Base-by-base conservation (phyloP, 1,140 invertebrate species). In the Phymastichus coffea region DNA sequence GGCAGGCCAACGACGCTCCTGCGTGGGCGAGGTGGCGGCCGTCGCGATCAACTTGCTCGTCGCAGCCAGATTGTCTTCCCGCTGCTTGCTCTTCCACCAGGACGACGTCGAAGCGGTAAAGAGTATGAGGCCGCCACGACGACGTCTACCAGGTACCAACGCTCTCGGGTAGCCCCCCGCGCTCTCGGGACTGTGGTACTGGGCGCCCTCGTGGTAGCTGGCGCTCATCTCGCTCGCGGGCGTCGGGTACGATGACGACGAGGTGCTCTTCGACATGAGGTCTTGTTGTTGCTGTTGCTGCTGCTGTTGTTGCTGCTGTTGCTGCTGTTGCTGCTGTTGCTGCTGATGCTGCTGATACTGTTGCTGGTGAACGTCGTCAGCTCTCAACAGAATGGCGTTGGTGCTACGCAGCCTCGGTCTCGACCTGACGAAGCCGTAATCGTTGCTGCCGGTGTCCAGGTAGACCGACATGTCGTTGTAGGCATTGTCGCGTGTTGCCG, bases 401-500 rank as follows among this genome's bases (percentile, higher is more conserved):
- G 79, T 80, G 59, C 77, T 80, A 17, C 80, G 71, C 28, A 82
- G 56, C 15, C 78, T 64, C 0, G 80, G 80, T 40, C 79, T 70
- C 15, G 79, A 75, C 33, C 77, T 69, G 1, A 82, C 77, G 46
- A 83, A 81, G 23, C 76, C 78, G 56, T 78, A 76, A 41, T 80
- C 77, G 61, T 79, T 78, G 49, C 66, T 63, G 22, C 67, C 66
- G 14, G 66, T 48, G 4, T 66, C 48, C 4, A 59, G 23, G 23
- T 52, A 59, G 10, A n/a, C 28, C 28, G 28, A 6, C 3, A 57
- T 44, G 22, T 67, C 63, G 8, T 48, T 51, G 19, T 66, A 61
- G 33, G 47, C 28, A 12, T 15, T 30, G 17, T 10, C 10, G 43
- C 37, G 28, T 60, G 58, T 15, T 56, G 30, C 26, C 63, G 47